phyloP scores from a whole-genome alignment of 1,140 invertebrate species.

The Schlechtendalia chinensis region DNA sequence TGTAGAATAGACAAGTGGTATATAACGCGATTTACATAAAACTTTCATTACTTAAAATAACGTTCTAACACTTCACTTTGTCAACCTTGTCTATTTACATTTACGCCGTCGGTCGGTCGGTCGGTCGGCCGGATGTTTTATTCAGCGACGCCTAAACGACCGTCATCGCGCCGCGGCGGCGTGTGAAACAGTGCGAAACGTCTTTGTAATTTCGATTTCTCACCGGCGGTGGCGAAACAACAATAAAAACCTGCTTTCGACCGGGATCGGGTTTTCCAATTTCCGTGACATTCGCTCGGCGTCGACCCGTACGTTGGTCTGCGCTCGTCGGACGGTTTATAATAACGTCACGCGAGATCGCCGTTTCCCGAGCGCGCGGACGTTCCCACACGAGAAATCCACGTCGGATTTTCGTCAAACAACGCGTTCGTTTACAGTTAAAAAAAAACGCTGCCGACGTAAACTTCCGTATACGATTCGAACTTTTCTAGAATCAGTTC shows the following conservation, averaged over 20 bases:
- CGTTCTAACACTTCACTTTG: conserved; percentile 37
- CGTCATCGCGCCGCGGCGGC: neutral
- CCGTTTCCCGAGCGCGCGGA: too few relatives aligned
- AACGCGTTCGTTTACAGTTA: too few relatives aligned
- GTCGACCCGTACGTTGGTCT: too few relatives aligned
- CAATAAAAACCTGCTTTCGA: neutral
- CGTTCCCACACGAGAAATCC: too few relatives aligned
- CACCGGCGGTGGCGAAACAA: neutral
- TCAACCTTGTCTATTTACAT: conserved; percentile 37
- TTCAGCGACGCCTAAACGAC: conserved; percentile 15
- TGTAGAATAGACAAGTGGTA: neutral
- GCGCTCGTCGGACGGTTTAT: neutral
- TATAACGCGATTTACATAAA: conserved; percentile 36
- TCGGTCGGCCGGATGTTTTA: conserved; percentile 18
- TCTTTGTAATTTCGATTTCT: conserved; percentile 13
- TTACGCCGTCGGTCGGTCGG: neutral
- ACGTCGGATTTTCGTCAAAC: too few relatives aligned
- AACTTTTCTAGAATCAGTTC: too few relatives aligned
- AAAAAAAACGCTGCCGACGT: too few relatives aligned
- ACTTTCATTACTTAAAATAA: conserved; percentile 41
- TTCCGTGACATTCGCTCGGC: too few relatives aligned
- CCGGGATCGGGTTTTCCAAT: too few relatives aligned
- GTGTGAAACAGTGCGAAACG: neutral
- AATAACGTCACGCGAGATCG: too few relatives aligned
- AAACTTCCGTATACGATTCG: too few relatives aligned